Percentiles rank a stretch among this genome's conserved stretches.
phyloP scores from a whole-genome alignment of 2,113 vertebrate species.

The Tachycineta bicolor region DNA sequence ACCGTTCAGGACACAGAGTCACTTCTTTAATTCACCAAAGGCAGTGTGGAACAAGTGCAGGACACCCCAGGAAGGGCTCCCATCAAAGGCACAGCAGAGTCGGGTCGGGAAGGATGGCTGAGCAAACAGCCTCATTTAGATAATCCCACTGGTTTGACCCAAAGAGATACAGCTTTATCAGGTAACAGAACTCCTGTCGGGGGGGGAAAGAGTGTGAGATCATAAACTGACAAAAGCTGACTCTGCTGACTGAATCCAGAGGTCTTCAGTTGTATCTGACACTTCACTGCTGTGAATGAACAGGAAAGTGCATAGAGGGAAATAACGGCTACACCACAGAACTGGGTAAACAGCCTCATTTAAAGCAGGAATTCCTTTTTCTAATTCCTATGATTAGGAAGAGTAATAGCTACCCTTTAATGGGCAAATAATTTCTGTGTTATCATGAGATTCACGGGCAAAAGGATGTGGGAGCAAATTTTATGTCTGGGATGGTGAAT shows the following conservation, averaged over 20 bases:
- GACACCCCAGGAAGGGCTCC: not conserved
- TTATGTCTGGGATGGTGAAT: not conserved
- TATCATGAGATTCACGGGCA: not conserved
- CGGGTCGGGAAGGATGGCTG: fast-evolving
- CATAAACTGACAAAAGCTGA: not conserved
- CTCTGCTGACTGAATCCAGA: not conserved
- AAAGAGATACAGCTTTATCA: not conserved
- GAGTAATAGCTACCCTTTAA: not conserved
- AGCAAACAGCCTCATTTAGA: not conserved
- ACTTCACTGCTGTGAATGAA: not conserved
- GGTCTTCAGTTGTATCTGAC: not conserved
- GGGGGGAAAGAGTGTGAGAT: not conserved
- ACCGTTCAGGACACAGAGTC: not conserved
- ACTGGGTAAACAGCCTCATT: not conserved
- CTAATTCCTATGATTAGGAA: not conserved
- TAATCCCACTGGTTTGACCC: not conserved
- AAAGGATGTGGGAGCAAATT: not conserved
- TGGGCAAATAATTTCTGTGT: not conserved
- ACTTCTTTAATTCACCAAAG: constrained; percentile 3
- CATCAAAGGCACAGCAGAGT: not conserved
- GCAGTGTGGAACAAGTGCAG: not conserved
- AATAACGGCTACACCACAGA: not conserved
- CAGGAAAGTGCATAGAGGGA: not conserved
- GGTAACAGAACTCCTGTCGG: not conserved
- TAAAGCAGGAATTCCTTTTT: not conserved